These are phyloP conservation scores for Shinisaurus crocodilurus DNA, from an alignment of 2,113 vertebrate genomes.

Conservation along the genomic window DNA sequence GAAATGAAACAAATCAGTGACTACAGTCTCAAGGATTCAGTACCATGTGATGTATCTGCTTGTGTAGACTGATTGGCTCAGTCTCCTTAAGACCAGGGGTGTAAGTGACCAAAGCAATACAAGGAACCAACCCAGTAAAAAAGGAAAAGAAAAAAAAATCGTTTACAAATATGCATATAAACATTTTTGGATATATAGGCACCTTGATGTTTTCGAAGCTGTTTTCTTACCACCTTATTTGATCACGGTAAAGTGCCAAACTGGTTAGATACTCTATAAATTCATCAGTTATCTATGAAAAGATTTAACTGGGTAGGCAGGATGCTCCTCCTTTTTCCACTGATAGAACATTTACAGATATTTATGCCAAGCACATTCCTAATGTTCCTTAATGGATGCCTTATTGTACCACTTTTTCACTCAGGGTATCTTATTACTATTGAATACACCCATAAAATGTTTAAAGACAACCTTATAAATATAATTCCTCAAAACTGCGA, in stretches of 20 bases:
- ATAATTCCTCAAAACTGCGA: not conserved
- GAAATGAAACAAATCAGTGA: no score
- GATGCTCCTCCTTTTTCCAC: not conserved
- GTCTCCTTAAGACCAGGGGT: not conserved
- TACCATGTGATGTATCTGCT: not conserved
- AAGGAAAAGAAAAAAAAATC: constrained; percentile 24
- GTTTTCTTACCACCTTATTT: not conserved
- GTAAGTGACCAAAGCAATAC: constrained; percentile 20
- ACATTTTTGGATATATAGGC: constrained; percentile 45
- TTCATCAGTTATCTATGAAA: not conserved
- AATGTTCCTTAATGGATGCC: not conserved
- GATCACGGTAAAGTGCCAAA: constrained; percentile 49
- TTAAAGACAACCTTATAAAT: constrained; percentile 3
- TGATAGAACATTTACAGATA: constrained; percentile 7
- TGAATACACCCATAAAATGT: not conserved
- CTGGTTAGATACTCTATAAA: not conserved
- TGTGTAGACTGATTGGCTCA: not conserved
- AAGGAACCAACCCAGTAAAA: not conserved
- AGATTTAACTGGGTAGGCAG: not conserved
- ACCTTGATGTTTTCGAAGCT: constrained; percentile 37
- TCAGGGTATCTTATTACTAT: not conserved
- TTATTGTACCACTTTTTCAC: not conserved
- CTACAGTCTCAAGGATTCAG: not conserved
- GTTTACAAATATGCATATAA: constrained; percentile 46
- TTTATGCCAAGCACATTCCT: not conserved